Conservation (phyloP, 2,888 invertebrate species). For the Rhamphomyia laevipes region DNA sequence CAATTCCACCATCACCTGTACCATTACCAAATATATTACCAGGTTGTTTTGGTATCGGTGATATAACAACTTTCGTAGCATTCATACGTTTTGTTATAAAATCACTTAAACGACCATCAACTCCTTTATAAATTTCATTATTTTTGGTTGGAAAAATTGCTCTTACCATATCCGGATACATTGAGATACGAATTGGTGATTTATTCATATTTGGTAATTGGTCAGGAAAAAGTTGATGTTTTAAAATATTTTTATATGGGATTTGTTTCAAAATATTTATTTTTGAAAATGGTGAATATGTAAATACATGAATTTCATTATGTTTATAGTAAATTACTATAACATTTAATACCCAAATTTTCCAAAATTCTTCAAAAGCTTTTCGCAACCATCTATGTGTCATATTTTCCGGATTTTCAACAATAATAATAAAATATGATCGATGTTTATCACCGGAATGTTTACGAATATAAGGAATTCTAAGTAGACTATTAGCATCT, state of each 20-base stretch:
- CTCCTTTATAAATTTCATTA: constrained; percentile 26
- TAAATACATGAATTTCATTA: constrained; percentile 37
- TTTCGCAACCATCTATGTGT: constrained; percentile 29
- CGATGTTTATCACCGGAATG: constrained; percentile 27
- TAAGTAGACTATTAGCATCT: no score
- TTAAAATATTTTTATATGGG: constrained; percentile 8
- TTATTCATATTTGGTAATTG: constrained; percentile 28
- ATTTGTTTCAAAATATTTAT: constrained; percentile 31
- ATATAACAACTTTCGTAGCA: constrained; percentile 37
- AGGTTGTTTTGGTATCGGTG: constrained; percentile 13
- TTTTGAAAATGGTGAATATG: constrained; percentile 42
- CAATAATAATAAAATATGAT: constrained; percentile 27
- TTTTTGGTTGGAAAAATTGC: constrained; percentile 28
- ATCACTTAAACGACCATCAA: constrained; percentile 35
- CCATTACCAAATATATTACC: constrained; percentile 16
- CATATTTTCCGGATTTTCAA: constrained; percentile 19
- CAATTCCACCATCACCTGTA: constrained; percentile 23
- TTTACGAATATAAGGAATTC: no score
- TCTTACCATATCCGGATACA: constrained; percentile 35
- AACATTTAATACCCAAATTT: constrained; percentile 41
- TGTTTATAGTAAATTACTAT: constrained; percentile 26
- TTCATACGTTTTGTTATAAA: constrained; percentile 37
- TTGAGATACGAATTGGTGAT: constrained; percentile 26
- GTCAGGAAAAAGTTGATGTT: constrained; percentile 26
- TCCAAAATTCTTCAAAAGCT: constrained; percentile 43